phyloP scores from a whole-genome alignment of 1,140 invertebrate species.

The Pseudobourletiella spinata region DNA sequence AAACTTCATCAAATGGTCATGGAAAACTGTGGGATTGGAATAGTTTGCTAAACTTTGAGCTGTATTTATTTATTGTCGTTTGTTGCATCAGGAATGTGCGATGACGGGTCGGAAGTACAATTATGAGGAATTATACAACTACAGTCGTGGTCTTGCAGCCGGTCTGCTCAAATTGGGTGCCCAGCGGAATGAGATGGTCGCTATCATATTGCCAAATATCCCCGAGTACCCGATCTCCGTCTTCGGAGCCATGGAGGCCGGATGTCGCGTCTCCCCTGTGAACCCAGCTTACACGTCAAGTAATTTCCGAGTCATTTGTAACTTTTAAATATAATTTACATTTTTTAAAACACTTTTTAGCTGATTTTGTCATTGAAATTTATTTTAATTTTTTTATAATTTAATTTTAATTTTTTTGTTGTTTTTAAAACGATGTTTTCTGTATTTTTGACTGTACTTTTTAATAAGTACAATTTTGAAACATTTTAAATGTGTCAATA shows the following conservation, averaged over 20 bases:
- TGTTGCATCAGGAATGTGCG: slow-evolving; percentile 15
- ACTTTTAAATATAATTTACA: neutral
- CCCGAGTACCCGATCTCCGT: slow-evolving; percentile 16
- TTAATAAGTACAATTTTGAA: too few relatives aligned
- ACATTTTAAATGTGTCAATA: too few relatives aligned
- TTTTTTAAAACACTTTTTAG: neutral
- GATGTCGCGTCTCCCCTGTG: neutral
- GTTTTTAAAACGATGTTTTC: too few relatives aligned
- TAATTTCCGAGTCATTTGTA: neutral
- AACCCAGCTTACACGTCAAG: slow-evolving; percentile 12
- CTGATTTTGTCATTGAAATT: too few relatives aligned
- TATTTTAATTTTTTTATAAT: too few relatives aligned
- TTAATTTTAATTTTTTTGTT: too few relatives aligned
- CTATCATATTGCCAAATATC: slow-evolving; percentile 18
- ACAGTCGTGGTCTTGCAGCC: slow-evolving; percentile 24
- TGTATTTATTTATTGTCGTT: neutral
- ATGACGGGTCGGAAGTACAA: slow-evolving; percentile 25
- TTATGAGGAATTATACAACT: slow-evolving; percentile 13
- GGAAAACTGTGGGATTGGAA: neutral
- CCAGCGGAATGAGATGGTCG: slow-evolving; percentile 17
- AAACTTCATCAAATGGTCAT: neutral
- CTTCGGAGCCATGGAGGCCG: slow-evolving; percentile 15
- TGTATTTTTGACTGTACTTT: too few relatives aligned
- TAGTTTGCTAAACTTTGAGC: neutral
- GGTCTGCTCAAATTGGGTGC: slow-evolving; percentile 22